These are phyloP conservation scores for Accipiter virgatus DNA, from an alignment of 2,113 vertebrate genomes.

Conservation along the genomic window DNA sequence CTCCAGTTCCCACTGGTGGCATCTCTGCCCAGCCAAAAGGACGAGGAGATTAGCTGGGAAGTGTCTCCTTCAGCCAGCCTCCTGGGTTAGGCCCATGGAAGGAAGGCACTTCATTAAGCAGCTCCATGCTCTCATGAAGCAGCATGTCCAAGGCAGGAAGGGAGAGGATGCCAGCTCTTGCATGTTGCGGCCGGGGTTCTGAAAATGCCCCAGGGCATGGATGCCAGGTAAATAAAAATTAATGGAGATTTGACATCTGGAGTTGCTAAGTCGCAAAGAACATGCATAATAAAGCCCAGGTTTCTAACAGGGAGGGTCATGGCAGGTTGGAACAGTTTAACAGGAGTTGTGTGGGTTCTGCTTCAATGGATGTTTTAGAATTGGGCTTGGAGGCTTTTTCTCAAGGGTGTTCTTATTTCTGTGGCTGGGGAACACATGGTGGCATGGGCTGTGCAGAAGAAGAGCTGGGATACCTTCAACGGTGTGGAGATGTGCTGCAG, in stretches of 20 bases:
- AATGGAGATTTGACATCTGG: not conserved
- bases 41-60: not conserved
- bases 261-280: not conserved
- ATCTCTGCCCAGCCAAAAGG: not conserved
- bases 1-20: not conserved
- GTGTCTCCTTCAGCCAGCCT: not conserved
- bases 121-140: not conserved
- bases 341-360: not conserved
- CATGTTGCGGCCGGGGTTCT: not conserved
- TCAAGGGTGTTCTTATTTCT: not conserved
- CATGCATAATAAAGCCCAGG: not conserved
- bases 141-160: not conserved
- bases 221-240: not conserved
- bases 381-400: not conserved
- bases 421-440: not conserved
- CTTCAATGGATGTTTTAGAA: not conserved
- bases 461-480: not conserved
- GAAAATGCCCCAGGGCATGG: not conserved
- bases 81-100: not conserved
- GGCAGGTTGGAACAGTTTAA: not conserved
- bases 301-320: not conserved
- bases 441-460: not conserved
- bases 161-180: not conserved
- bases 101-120: not conserved
- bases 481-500: not conserved